Evolutionary conservation across 2,888 invertebrate species (phyloP).

Genomic region (Abrostola tripartita): DNA sequence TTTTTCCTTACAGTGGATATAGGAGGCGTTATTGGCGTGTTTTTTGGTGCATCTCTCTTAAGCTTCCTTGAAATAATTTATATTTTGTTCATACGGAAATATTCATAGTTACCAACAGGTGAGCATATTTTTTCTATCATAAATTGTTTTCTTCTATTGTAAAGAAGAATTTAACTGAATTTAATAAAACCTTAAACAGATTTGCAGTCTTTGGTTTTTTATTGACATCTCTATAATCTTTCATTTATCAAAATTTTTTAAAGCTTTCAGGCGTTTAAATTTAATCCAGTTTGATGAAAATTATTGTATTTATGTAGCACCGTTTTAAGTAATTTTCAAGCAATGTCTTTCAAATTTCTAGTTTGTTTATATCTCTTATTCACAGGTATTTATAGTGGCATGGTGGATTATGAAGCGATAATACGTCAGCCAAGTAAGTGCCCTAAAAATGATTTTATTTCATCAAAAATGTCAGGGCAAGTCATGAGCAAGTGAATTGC

Average conservation of each 20-base stretch:
- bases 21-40: conserved; percentile 89
- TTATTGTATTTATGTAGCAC: not conserved
- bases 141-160: not conserved
- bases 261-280: not conserved
- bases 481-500: too few relatives aligned
- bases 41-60: conserved; percentile 89
- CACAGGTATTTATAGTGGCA: not conserved
- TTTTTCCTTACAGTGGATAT: conserved; percentile 85
- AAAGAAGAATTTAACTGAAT: not conserved
- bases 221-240: not conserved
- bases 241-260: not conserved
- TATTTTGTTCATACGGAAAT: conserved; percentile 82
- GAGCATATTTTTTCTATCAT: not conserved
- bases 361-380: conserved; percentile 9
- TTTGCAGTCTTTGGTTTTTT: too few relatives aligned
- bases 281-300: not conserved
- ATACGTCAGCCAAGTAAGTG: not conserved
- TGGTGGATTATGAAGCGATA: not conserved
- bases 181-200: too few relatives aligned
- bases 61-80: conserved; percentile 88
- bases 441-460: too few relatives aligned
- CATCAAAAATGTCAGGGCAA: too few relatives aligned
- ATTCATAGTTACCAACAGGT: conserved; percentile 22
- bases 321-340: conserved; percentile 3
- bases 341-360: conserved; percentile 36